phyloP scores from a whole-genome alignment of 2,113 vertebrate species.

The Microtus ochrogaster region DNA sequence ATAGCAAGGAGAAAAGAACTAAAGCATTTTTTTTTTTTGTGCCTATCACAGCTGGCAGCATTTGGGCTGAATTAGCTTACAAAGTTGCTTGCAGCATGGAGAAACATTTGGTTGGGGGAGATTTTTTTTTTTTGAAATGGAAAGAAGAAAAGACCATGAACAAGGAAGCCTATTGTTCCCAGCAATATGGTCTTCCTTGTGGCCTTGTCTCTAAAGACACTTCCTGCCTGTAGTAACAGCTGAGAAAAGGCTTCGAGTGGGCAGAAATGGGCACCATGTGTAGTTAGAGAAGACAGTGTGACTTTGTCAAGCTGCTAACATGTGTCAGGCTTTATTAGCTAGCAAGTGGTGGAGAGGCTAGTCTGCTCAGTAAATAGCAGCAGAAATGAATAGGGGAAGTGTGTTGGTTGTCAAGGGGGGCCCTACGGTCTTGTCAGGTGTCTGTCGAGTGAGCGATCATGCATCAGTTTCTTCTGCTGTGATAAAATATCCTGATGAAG shows the following conservation, averaged over 20 bases:
- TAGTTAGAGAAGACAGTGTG: neutral
- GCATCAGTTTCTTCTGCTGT: neutral
- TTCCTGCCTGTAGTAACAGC: neutral
- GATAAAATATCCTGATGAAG: neutral
- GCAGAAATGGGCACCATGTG: neutral
- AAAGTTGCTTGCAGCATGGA: slow-evolving; percentile 24
- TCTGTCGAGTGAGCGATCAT: neutral
- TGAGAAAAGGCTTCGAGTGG: neutral
- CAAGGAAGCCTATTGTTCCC: neutral
- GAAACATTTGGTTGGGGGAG: neutral
- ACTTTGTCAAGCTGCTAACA: neutral
- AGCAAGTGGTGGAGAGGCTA: neutral
- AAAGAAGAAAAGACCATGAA: neutral
- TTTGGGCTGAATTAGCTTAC: slow-evolving; percentile 26
- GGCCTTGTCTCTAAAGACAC: neutral
- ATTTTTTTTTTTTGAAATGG: slow-evolving; percentile 32
- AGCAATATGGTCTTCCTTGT: neutral
- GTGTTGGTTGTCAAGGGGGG: neutral
- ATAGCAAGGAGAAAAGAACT: neutral
- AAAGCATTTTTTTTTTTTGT: neutral
- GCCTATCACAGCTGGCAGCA: neutral
- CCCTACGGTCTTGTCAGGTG: neutral
- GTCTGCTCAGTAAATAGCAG: neutral
- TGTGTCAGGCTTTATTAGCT: no score
- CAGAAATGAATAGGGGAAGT: neutral